Base-by-base conservation (phyloP, 2,113 vertebrate genomes). In the Kryptolebias marmoratus region DNA sequence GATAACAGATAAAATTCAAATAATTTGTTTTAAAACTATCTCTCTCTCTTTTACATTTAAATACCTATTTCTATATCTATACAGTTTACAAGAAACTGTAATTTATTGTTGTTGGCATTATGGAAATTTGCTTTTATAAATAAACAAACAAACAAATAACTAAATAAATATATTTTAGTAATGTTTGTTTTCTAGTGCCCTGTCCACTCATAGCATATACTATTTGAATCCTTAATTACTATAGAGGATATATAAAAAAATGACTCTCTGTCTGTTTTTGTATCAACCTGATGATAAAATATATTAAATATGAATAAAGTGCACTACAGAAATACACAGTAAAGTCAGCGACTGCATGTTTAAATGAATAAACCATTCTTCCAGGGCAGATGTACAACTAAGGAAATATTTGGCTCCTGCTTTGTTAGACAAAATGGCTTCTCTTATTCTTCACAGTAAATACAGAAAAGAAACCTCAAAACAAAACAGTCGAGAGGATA, bases 401-500 rank as follows among this genome's bases (percentile, higher is more conserved):
- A 80, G 88, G 80, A 86, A 87, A 84, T 89, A 84, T 90, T 90
- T 92, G 89, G 89, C 87, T 88, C 79, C 56, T 78, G 86, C 83
- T 84, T 84, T 77, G 83, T 66, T 66, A 85, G 82, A 91, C 88
- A 91, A 92, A 93, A 88, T 90, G 87, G 75, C 87, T 85, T 82
- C 84, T 85, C 77, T 60, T 74, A 76, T 66, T 80, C 80, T 77
- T 88, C 71, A 53, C 89, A 84, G 87, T 85, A 88, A 90, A 89
- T 83, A 87, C 79, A 83, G 82, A 91, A 81, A 85, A 86, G 86
- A 88, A 92, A 90, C 85, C 87, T 89, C 80, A 83, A 93, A 93
- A 91, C 92, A 92, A 92, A 90, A 93, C 92, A 92, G 92, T 90
- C 63, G 84, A 91, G 90, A 91, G 93, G 91, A 93, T 93, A 91